A percentile compares a stretch with the other conserved stretches of the same genome.
Conservation (phyloP, 2,888 invertebrate species). For the Drosophila ustulata region DNA sequence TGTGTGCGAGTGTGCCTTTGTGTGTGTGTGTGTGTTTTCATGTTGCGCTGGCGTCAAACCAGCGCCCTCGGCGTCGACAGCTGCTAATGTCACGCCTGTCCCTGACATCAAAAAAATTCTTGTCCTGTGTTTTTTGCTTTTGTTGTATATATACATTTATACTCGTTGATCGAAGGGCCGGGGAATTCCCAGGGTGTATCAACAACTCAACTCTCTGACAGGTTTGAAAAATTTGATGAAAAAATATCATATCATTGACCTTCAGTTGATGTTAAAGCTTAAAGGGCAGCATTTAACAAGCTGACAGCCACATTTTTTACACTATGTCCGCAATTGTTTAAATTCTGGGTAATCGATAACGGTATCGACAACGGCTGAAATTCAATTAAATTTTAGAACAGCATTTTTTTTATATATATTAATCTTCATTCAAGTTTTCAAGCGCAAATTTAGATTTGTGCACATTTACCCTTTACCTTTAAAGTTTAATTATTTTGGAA, state of each 20-base stretch:
- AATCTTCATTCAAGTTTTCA: no score
- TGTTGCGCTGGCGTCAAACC: constrained; percentile 51
- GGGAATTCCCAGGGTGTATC: constrained; percentile 1
- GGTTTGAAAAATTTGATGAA: constrained; percentile 25
- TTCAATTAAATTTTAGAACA: not conserved
- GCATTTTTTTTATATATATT: no score
- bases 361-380: not conserved
- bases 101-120: constrained; percentile 50
- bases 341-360: not conserved
- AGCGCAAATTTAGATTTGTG: no score
- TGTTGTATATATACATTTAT: not conserved
- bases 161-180: not conserved
- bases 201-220: constrained; percentile 23
- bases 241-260: constrained; percentile 42
- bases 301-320: not conserved
- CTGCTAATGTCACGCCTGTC: constrained; percentile 73
- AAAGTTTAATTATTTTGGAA: no score
- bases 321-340: not conserved
- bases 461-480: no score
- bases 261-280: constrained; percentile 13
- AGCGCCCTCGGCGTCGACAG: constrained; percentile 58
- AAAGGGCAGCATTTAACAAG: constrained; percentile 9
- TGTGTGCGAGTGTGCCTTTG: constrained; percentile 3
- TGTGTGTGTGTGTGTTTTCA: constrained; percentile 28
- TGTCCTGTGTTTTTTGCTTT: constrained; percentile 15